Evolutionary conservation across 2,888 invertebrate species (phyloP), one percentile per base, ranked within the genome.

Genomic region (Pseudococcus longispinus): DNA sequence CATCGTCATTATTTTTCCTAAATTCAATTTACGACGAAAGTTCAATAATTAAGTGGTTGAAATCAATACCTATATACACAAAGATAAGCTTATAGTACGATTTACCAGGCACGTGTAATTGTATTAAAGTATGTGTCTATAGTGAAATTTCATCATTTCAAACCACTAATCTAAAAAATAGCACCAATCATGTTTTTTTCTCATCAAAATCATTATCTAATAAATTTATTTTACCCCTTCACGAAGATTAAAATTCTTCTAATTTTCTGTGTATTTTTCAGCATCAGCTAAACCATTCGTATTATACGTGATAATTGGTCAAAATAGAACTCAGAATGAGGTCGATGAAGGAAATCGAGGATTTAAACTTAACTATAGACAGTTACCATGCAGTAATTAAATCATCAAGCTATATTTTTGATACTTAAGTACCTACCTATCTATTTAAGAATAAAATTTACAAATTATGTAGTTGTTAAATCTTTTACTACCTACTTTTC

Each of bases 271-370:
- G 6, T 84, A 88, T 89, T 89, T 91, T 92, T 88, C 91, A 94
- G 94, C 92, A 84, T 92, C 91, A 46, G 91, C 93, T 0, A 94
- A 93, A 88, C 96, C 96, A 0, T 96, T 95, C 90, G 94, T 95
- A 0, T 90, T 96, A 85, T 95, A 94, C 88, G 94, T 94, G 4
- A 93, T 95, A 2, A 95, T 95, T 0, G 91, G 87, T 44, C 87
- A 87, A 60, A 87, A 87, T 65, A 92, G 91, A 0, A 90, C 91
- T 0, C 89, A 90, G 0, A 90, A 91, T 0, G 90, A 92, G 8
- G 9, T 37, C 2, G 95, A 96, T 89, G 92, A 93, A 88, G 94
- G 93, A 42, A 96, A 96, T 90, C 91, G 94, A 88, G 96, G 96
- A 20, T 96, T 96, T 90, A 93, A 93, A 11, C 91, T 96, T 18